Base-by-base conservation (phyloP, 2,888 invertebrate species). In the Euproctis similis region DNA sequence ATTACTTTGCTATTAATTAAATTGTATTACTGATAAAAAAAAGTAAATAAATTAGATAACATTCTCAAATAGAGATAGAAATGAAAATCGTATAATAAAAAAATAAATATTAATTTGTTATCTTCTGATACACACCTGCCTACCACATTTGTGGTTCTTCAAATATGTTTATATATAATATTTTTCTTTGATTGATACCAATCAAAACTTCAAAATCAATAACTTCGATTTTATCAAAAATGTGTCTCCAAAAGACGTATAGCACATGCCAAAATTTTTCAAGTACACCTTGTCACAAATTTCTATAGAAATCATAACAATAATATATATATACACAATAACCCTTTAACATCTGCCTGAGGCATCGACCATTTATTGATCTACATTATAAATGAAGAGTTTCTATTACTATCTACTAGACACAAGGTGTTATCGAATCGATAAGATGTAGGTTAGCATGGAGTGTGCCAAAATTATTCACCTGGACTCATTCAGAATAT, bases 391-490 rank as follows among this genome's bases (percentile, higher is more conserved):
- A 46, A 43, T 34, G 38, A 39, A 46, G 36, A n/a, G 36, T 40
- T 50, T 43, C 51, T 39, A 40, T 32, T 33, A 46, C 42, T 57
- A 54, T 53, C 49, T 50, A 31, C 48, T 37, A 53, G 53, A 59
- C 56, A 52, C 68, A 74, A 72, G 68, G 68, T 68, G 47, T 32
- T 42, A 42, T 36, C 34, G 14, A 36, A 31, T n/a, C 19, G 51
- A 50, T 50, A 49, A 49, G 32, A 50, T 40, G 50, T 47, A 49
- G 56, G 56, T 53, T 57, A 60, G 55, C 35, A 48, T 59, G 69
- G 72, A 78, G 66, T 77, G 82, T 84, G 82, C 82, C 81, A 74
- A 68, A 61, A 59, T 60, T 58, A 57, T 59, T 68, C 63, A 70
- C 63, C 66, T 72, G 64, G 70, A 49, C 37, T 53, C 49, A 46